Conservation (phyloP, 2,113 vertebrate species). For the Artemisiospiza belli region DNA sequence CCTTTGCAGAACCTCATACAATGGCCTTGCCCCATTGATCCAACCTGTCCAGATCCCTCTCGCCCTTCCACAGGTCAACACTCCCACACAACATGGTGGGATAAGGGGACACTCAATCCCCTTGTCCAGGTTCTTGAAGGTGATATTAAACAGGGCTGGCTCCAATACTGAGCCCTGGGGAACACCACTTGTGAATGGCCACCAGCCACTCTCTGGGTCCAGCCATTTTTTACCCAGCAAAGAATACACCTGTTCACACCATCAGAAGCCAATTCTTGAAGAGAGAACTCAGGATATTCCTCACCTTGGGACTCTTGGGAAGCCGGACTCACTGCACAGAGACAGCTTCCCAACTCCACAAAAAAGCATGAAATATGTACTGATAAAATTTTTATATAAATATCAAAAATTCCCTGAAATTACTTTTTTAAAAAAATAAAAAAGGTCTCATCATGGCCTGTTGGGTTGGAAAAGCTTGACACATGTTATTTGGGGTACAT, state of each 20-base stretch:
- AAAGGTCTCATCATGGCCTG: neutral
- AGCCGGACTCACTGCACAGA: neutral
- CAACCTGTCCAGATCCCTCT: neutral
- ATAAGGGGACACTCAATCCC: neutral
- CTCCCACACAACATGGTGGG: neutral
- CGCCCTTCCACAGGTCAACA: neutral
- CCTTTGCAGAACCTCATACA: accelerated
- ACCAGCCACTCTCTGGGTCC: neutral
- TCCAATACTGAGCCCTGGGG: neutral
- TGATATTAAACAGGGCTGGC: neutral
- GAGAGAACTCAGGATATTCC: neutral
- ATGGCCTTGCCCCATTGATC: neutral
- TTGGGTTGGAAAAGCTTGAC: neutral
- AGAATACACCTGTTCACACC: neutral
- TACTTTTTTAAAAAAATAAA: neutral
- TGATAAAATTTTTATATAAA: neutral
- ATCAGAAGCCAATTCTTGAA: neutral
- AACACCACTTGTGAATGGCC: neutral
- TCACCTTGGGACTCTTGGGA: neutral
- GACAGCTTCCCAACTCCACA: neutral
- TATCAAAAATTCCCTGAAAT: neutral
- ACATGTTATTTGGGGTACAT: neutral
- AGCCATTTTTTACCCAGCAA: neutral
- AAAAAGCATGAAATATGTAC: neutral
- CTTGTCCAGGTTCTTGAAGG: neutral